Base-by-base conservation (phyloP, 2,113 vertebrate species). In the Vulpes ferrilata region DNA sequence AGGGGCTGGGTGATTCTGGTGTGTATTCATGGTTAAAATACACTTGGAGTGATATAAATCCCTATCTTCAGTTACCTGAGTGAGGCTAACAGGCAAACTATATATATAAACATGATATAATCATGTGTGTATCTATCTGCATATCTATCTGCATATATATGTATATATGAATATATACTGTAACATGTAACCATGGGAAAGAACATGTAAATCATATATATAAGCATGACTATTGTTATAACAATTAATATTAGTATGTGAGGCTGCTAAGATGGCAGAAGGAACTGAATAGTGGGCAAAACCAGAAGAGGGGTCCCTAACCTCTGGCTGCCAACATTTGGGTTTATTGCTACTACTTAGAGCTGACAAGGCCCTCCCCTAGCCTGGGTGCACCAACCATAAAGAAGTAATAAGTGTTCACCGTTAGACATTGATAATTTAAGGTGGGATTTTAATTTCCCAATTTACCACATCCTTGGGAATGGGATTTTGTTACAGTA, bases 61-160 rank as follows among this genome's bases (percentile, higher is more conserved):
- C 23, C 53, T 38, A 8, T 53, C 15, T 57, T 83, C 67, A 59
- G 60, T 43, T 86, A 62, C 71, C 23, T 53, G 59, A 60, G 71
- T 53, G 51, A 48, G 4, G 57, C 16, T 55, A 48, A 69, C 3
- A 25, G 16, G 81, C 2, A 35, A 86, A 43, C 55, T 35, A 5
- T 59, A 32, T 17, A 20, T 8, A 16, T 38, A 74, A 57, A 11
- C 57, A 35, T 71, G 53, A 62, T 55, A 43, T 43, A 62, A 73
- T 4, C 0, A 0, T n/a, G 15, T 48, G 62, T 59, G 20, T 27
- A 43, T 38, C 11, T n/a, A 32, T 64, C 5, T 53, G 3, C 9
- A 27, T 25, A 69, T 0, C 13, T 6, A 7, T 7, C 3, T 38
- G 2, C 51, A 60, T 78, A 32, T 11, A 62, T 65, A 35, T 23